Conservation (phyloP, 2,113 vertebrate genomes). For the Caretta caretta region DNA sequence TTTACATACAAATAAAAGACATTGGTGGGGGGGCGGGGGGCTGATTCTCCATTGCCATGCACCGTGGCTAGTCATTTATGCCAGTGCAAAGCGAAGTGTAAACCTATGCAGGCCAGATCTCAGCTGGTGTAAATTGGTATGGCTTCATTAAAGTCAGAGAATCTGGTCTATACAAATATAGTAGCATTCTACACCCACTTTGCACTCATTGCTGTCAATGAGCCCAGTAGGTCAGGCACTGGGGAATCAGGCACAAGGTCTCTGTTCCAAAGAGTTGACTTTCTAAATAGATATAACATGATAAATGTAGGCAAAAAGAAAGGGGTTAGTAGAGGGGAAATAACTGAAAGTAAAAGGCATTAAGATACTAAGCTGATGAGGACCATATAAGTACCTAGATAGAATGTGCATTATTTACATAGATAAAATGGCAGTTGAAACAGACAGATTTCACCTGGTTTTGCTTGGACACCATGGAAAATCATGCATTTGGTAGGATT, state of each 20-base stretch:
- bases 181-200: neutral
- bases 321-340: neutral
- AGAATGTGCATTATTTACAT: neutral
- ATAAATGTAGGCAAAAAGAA: neutral
- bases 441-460: neutral
- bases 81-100: constrained; percentile 7
- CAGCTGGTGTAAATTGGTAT: neutral
- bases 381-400: neutral
- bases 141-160: neutral
- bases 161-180: neutral
- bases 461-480: neutral
- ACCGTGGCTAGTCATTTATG: constrained; percentile 11
- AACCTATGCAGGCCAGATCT: constrained; percentile 27
- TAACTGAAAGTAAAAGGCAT: neutral
- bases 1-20: constrained; percentile 31
- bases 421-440: neutral
- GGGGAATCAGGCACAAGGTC: neutral
- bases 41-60: constrained; percentile 49
- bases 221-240: neutral
- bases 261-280: neutral
- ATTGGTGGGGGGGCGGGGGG: neutral
- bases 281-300: neutral
- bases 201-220: neutral
- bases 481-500: neutral
- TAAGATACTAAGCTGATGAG: neutral